Evolutionary conservation across 2,797 vertebrate genomes (phyloP).

Genomic region (Phoebastria nigripes): DNA sequence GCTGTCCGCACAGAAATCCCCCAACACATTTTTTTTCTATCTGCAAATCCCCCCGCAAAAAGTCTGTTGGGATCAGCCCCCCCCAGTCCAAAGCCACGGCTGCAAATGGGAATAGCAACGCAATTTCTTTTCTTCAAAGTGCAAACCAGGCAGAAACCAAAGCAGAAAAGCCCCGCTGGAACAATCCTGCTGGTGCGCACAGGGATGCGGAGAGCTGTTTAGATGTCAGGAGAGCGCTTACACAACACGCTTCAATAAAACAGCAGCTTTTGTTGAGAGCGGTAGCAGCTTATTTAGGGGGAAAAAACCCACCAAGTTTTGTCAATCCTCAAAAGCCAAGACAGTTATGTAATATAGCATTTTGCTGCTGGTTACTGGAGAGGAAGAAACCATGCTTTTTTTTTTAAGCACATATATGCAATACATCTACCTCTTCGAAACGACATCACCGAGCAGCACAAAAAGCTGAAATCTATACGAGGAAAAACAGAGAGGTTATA

Average conservation of each 20-base stretch:
- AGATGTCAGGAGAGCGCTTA: neutral
- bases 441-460: constrained; percentile 64
- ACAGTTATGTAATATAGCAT: neutral
- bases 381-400: constrained; percentile 34
- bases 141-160: neutral
- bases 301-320: neutral
- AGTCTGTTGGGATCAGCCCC: neutral
- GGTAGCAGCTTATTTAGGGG: neutral
- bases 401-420: constrained; percentile 3
- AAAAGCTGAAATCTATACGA: constrained; percentile 61
- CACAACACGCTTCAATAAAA: neutral
- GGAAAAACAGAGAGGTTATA: constrained; percentile 29
- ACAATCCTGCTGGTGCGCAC: neutral
- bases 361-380: neutral
- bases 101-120: neutral
- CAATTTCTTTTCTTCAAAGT: neutral
- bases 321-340: neutral
- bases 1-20: neutral
- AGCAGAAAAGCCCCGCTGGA: neutral
- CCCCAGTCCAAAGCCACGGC: neutral
- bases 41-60: neutral
- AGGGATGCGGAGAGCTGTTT: neutral
- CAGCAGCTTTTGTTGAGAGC: neutral
- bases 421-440: constrained; percentile 61
- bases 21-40: neutral